phyloP scores from a whole-genome alignment of 1,140 invertebrate genomes.

The Brevipalpus yothersi region DNA sequence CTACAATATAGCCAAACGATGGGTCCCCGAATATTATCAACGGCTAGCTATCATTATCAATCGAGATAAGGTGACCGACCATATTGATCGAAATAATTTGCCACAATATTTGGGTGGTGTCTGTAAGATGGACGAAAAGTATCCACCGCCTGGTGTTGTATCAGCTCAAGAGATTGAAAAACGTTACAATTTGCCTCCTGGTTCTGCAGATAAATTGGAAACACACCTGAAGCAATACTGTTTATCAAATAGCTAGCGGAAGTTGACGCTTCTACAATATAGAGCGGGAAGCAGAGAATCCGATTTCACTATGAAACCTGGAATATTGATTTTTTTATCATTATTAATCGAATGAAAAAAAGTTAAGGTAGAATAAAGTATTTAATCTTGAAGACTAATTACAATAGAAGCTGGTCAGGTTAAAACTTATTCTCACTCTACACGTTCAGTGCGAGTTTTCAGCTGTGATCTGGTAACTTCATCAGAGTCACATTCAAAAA shows the following conservation, averaged over 20 bases:
- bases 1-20: not conserved
- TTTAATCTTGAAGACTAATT: no score
- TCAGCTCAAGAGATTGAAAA: not conserved
- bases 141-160: not conserved
- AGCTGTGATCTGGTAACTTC: no score
- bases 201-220: not conserved
- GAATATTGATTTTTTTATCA: no score
- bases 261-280: no score
- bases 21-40: slow-evolving; percentile 1
- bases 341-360: no score
- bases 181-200: not conserved
- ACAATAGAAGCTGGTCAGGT: no score
- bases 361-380: no score
- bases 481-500: no score
- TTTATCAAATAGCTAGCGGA: not conserved
- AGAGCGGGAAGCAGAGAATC: no score
- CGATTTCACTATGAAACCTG: no score
- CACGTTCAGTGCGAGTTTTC: no score
- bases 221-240: not conserved
- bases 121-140: not conserved
- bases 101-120: slow-evolving; percentile 11
- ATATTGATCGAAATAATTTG: slow-evolving; percentile 7
- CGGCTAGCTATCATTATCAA: not conserved
- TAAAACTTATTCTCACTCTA: no score
- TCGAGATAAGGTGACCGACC: slow-evolving; percentile 1